phyloP scores from a whole-genome alignment of 2,888 invertebrate genomes.

The Cenopis cana region DNA sequence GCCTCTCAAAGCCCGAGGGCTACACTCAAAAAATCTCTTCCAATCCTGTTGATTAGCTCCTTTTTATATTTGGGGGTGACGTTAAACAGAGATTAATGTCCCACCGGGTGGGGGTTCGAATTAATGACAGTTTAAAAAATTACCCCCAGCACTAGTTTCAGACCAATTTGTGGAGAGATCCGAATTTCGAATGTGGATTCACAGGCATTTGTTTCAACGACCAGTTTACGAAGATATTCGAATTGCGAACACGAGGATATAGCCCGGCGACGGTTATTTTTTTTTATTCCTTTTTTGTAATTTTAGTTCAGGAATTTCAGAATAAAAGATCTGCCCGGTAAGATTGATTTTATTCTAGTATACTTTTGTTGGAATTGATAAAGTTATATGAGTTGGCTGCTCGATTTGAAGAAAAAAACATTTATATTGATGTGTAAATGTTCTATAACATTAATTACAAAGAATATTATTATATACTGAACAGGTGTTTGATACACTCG shows the following conservation, averaged over 20 bases:
- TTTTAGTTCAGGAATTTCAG: background rate
- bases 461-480: background rate
- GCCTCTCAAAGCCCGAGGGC: constrained; percentile 55
- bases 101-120: constrained; percentile 63
- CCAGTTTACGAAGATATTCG: constrained; percentile 17
- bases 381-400: no score
- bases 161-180: constrained; percentile 55
- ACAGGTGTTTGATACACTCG: background rate
- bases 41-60: constrained; percentile 82
- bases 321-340: background rate
- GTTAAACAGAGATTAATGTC: constrained; percentile 81
- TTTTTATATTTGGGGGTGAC: constrained; percentile 78
- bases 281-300: no score
- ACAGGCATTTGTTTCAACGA: background rate
- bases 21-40: constrained; percentile 62
- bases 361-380: background rate
- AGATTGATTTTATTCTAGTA: background rate
- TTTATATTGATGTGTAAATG: no score
- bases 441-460: no score
- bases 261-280: no score
- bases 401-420: no score
- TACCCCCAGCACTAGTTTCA: constrained; percentile 60
- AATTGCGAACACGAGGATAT: background rate
- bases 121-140: constrained; percentile 80
- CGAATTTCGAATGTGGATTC: constrained; percentile 19